Percentiles rank a stretch among this genome's conserved stretches.
phyloP scores from a whole-genome alignment of 1,140 invertebrate genomes.

The Penaeus japonicus region DNA sequence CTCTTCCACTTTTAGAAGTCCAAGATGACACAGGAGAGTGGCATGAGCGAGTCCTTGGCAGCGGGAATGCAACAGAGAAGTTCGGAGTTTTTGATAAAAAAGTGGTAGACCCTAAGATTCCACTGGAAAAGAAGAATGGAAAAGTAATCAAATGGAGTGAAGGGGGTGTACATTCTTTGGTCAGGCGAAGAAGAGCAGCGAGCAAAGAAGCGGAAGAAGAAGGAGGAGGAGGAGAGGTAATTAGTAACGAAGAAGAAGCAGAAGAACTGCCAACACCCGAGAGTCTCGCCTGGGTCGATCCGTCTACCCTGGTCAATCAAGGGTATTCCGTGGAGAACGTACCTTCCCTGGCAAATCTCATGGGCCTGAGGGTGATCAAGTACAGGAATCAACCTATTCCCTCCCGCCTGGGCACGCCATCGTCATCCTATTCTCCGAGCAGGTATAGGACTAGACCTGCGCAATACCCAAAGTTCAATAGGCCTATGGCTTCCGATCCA shows the following conservation, averaged over 20 bases:
- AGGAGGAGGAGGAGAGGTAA: not conserved
- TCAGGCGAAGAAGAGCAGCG: not conserved
- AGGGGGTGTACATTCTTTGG: too few species aligned
- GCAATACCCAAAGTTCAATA: too few species aligned
- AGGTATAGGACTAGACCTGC: too few species aligned
- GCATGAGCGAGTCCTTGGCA: too few species aligned
- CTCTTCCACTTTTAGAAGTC: too few species aligned
- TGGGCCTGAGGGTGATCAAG: slow-evolving; percentile 26
- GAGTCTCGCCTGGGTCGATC: slow-evolving; percentile 27
- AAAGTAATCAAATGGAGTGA: too few species aligned
- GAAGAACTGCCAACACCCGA: slow-evolving; percentile 29
- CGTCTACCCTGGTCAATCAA: not conserved
- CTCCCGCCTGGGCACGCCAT: not conserved
- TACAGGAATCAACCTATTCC: not conserved
- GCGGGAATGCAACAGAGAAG: too few species aligned
- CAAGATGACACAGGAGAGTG: too few species aligned
- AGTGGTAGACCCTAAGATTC: too few species aligned
- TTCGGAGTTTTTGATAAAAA: too few species aligned
- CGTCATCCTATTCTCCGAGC: not conserved
- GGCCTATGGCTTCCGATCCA: not conserved
- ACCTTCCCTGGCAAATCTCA: slow-evolving; percentile 28
- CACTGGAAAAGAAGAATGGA: too few species aligned
- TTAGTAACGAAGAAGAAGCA: not conserved
- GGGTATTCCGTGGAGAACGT: slow-evolving; percentile 23
- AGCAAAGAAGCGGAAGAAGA: not conserved